Conservation (phyloP, 1,140 invertebrate genomes). For the Zaprionus africanus region DNA sequence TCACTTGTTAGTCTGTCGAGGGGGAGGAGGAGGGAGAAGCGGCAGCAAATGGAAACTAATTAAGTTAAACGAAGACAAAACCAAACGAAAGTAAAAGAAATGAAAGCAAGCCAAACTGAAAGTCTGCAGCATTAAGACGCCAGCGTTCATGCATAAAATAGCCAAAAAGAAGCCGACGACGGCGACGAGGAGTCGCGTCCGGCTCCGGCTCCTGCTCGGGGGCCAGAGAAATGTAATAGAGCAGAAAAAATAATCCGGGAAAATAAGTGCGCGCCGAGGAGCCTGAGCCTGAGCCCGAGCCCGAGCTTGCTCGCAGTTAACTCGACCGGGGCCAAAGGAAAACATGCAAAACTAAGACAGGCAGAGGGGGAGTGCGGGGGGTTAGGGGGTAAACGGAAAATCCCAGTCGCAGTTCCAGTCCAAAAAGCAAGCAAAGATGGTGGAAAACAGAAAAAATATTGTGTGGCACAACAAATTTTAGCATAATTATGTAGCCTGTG, state of each 20-base stretch:
- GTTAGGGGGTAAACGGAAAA: neutral
- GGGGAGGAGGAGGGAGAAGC: neutral
- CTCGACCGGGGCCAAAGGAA: conserved; percentile 28
- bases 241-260: conserved; percentile 41
- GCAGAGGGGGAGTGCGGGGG: neutral
- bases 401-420: conserved; percentile 40
- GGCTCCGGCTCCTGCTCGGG: neutral
- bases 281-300: neutral
- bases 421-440: conserved; percentile 35
- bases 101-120: conserved; percentile 15
- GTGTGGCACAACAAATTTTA: conserved; percentile 79
- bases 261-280: conserved; percentile 22
- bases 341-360: conserved; percentile 40
- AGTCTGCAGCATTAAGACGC: conserved; percentile 74
- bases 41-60: conserved; percentile 70
- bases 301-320: conserved; percentile 8
- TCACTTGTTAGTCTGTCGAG: neutral
- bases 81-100: conserved; percentile 30
- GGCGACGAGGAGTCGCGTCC: neutral
- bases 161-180: conserved; percentile 20
- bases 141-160: conserved; percentile 75
- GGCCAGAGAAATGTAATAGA: conserved; percentile 41
- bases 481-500: conserved; percentile 75
- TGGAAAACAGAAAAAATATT: conserved; percentile 51
- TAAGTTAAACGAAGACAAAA: conserved; percentile 74